Evolutionary conservation across 2,888 invertebrate genomes (phyloP).

Genomic region (Fissipunctia ypsillon): DNA sequence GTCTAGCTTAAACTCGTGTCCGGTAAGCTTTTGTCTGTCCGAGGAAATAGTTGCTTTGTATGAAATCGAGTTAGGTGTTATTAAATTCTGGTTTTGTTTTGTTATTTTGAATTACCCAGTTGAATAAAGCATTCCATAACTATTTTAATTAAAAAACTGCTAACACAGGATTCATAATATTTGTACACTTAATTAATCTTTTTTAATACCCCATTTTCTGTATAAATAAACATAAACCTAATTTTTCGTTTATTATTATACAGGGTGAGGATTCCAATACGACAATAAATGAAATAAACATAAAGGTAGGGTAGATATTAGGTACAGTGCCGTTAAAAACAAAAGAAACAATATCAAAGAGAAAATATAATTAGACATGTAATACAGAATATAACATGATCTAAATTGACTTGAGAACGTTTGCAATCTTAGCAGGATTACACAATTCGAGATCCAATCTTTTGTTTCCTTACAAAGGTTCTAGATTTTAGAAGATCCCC

Average conservation of each 20-base stretch:
- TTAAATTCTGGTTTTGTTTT: not conserved
- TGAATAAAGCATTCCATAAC: not conserved
- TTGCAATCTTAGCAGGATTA: slow-evolving; percentile 30
- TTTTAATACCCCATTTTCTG: too few species aligned
- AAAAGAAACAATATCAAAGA: slow-evolving; percentile 3
- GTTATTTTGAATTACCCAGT: too few species aligned
- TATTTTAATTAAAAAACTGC: too few species aligned
- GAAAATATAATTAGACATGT: slow-evolving; percentile 4
- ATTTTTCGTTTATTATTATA: too few species aligned
- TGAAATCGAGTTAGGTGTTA: not conserved
- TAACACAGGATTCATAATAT: too few species aligned
- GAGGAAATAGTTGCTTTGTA: slow-evolving; percentile 7
- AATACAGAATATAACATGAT: slow-evolving; percentile 5
- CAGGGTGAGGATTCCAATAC: too few species aligned
- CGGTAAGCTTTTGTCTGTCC: not conserved
- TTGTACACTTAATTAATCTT: too few species aligned
- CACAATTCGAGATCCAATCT: slow-evolving; percentile 12
- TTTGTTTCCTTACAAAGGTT: slow-evolving; percentile 26
- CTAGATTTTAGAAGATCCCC: slow-evolving; percentile 28
- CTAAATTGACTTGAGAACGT: slow-evolving; percentile 8
- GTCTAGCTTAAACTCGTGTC: slow-evolving; percentile 25
- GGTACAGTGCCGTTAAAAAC: not conserved
- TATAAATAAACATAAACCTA: too few species aligned
- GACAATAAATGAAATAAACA: too few species aligned
- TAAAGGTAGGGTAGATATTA: too few species aligned